Percentiles rank a stretch among this genome's conserved stretches.
These are phyloP conservation scores for Carassius carassius DNA, from an alignment of 2,113 vertebrate species.

Conservation along the genomic window DNA sequence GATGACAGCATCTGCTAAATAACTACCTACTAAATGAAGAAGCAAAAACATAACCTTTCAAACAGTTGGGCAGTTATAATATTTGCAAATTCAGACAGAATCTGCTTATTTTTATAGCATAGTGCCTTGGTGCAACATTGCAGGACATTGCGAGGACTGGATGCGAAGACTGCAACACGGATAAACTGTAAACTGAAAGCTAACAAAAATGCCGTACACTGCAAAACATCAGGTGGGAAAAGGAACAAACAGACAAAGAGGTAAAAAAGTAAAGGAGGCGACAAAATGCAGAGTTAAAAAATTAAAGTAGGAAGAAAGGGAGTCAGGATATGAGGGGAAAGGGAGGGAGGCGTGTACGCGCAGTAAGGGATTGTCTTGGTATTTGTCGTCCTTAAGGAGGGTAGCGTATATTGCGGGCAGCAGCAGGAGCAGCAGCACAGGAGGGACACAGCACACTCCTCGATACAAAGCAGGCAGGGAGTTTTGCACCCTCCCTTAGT, in stretches of 20 bases:
- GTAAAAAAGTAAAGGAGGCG: slow-evolving; percentile 12
- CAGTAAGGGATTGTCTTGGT: slow-evolving; percentile 52
- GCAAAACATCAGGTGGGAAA: slow-evolving; percentile 7
- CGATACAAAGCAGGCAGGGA: slow-evolving; percentile 69
- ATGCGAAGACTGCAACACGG: neutral
- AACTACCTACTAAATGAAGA: neutral
- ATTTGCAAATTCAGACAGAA: neutral
- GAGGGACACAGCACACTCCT: slow-evolving; percentile 68
- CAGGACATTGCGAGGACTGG: neutral
- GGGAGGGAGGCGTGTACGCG: slow-evolving; percentile 30
- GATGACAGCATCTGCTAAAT: neutral
- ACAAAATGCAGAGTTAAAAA: slow-evolving; percentile 37
- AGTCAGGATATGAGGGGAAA: neutral
- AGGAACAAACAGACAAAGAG: slow-evolving; percentile 14
- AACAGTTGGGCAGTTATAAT: neutral
- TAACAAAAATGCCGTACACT: neutral
- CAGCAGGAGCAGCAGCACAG: slow-evolving; percentile 72
- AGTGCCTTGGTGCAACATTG: neutral
- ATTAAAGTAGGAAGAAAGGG: neutral
- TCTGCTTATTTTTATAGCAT: neutral
- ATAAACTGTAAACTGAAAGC: neutral
- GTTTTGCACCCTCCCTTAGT: slow-evolving; percentile 71
- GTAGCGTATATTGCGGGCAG: slow-evolving; percentile 53
- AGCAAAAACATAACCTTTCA: neutral
- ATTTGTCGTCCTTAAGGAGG: slow-evolving; percentile 58